Conservation (phyloP, 2,888 invertebrate species). For the Chelonus formosanus region DNA sequence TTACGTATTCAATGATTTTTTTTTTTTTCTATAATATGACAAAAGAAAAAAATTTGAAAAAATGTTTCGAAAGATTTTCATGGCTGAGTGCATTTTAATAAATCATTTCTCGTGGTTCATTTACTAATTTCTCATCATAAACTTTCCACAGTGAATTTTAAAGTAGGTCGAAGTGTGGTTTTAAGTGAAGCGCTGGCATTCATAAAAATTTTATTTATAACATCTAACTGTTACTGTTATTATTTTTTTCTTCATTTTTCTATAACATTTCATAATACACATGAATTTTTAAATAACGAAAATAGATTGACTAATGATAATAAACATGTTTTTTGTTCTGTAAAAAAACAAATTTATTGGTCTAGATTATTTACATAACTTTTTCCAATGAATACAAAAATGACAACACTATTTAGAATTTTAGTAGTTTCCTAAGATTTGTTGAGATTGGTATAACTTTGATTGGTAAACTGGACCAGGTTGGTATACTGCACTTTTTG, state of each 20-base stretch:
- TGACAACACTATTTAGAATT: neutral
- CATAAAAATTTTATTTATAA: slow-evolving; percentile 6
- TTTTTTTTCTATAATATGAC: slow-evolving; percentile 3
- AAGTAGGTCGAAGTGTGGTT: slow-evolving; percentile 23
- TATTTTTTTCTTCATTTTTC: neutral
- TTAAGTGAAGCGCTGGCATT: neutral
- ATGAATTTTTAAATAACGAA: no score
- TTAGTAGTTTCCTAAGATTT: slow-evolving; percentile 50
- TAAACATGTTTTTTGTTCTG: neutral
- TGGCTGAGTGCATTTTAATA: neutral
- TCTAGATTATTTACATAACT: slow-evolving; percentile 62
- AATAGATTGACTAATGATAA: no score
- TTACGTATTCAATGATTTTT: slow-evolving; percentile 5
- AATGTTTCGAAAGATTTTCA: slow-evolving; percentile 6
- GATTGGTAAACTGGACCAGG: slow-evolving; percentile 52
- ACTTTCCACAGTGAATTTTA: slow-evolving; percentile 3
- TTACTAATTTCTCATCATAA: slow-evolving; percentile 15
- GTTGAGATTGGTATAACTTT: slow-evolving; percentile 55
- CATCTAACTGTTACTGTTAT: slow-evolving; percentile 6
- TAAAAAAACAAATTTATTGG: slow-evolving; percentile 60
- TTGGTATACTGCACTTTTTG: slow-evolving; percentile 26
- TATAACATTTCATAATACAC: neutral
- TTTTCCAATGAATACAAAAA: slow-evolving; percentile 24
- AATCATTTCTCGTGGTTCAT: neutral
- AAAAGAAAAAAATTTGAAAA: neutral